A percentile compares a stretch with the other conserved stretches of the same genome.
Conservation (phyloP, 2,888 invertebrate genomes). For the Polylopha cassiicola region DNA sequence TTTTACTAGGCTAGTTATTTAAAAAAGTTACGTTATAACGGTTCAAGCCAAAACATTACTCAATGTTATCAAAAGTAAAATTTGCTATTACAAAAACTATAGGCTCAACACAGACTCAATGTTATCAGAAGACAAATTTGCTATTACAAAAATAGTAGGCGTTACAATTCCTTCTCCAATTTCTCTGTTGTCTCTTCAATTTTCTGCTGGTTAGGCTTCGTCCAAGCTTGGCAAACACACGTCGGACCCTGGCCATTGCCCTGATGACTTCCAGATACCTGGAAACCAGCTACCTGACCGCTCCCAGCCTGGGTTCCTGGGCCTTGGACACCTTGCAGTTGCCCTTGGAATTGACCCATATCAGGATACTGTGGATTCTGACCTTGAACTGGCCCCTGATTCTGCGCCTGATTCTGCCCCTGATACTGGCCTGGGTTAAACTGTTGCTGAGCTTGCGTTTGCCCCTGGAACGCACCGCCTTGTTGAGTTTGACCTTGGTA, state of each 20-base stretch:
- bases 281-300: constrained; percentile 38
- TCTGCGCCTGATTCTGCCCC: constrained; percentile 11
- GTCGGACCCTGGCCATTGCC: constrained; percentile 47
- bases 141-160: constrained; percentile 7
- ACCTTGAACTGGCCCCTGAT: constrained; percentile 14
- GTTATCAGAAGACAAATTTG: not conserved
- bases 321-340: constrained; percentile 19
- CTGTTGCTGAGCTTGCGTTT: constrained; percentile 24
- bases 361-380: constrained; percentile 18
- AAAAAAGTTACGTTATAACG: too few species aligned
- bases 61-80: not conserved
- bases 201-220: constrained; percentile 43
- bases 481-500: constrained; percentile 30
- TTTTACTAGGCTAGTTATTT: too few species aligned
- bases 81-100: constrained; percentile 10
- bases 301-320: constrained; percentile 21
- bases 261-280: constrained; percentile 39
- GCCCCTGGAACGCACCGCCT: constrained; percentile 25
- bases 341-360: constrained; percentile 18
- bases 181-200: constrained; percentile 31
- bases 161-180: constrained; percentile 29
- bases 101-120: too few species aligned
- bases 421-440: constrained; percentile 29
- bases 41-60: constrained; percentile 5
- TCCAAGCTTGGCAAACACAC: constrained; percentile 67